Conservation (phyloP, 2,113 vertebrate genomes). For the Gobiocypris rarus region DNA sequence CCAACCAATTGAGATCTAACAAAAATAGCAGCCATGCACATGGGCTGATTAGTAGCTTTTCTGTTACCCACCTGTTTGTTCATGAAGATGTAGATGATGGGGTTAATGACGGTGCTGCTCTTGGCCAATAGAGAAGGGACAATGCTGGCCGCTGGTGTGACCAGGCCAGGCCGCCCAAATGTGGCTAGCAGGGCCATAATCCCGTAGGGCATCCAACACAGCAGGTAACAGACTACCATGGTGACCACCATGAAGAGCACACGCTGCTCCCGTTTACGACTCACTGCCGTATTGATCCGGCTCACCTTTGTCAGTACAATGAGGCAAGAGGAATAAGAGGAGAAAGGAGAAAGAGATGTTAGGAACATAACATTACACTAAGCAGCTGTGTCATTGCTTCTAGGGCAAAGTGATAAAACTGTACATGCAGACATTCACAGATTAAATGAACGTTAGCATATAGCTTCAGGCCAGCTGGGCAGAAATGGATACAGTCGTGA, state of each 20-base stretch:
- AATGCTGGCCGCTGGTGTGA: constrained; percentile 68
- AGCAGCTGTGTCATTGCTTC: background rate
- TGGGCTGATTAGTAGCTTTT: background rate
- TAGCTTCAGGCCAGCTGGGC: background rate
- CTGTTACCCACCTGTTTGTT: constrained; percentile 72
- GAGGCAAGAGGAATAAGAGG: background rate
- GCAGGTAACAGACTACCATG: constrained; percentile 74
- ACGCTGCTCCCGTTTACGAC: constrained; percentile 61
- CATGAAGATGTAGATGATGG: constrained; percentile 74
- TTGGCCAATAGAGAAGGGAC: constrained; percentile 74
- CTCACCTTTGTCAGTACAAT: constrained; percentile 57
- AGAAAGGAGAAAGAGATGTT: background rate
- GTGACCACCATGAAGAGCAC: constrained; percentile 69
- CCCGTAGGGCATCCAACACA: constrained; percentile 75
- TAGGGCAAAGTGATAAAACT: background rate
- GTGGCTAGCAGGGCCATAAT: constrained; percentile 69
- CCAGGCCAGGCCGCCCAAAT: constrained; percentile 66
- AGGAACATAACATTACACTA: background rate
- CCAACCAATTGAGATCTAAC: background rate
- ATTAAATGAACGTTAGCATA: background rate
- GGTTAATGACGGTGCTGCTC: constrained; percentile 73
- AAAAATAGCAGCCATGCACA: background rate
- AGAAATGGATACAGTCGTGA: constrained; percentile 21
- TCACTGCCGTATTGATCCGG: constrained; percentile 41
- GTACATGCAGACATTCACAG: background rate